Evolutionary conservation across 64 coral and sea anemone genomes (phyloP).

Genomic region (Acropora tenuis): DNA sequence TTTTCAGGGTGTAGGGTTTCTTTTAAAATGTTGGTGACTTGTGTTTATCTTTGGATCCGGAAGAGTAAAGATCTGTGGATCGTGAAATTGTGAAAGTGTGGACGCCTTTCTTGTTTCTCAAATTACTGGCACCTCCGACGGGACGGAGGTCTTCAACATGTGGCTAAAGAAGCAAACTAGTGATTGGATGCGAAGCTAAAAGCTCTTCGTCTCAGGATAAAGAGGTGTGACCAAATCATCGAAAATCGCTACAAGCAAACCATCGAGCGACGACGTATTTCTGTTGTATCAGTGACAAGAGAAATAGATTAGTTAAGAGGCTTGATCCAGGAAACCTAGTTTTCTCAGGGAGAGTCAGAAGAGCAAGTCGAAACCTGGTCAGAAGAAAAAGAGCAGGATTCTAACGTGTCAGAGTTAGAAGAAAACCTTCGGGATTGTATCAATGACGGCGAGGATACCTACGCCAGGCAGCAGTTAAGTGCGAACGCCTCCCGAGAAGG

Average conservation of each 20-base stretch:
- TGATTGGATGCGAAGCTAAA: background rate
- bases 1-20: background rate
- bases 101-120: conserved; percentile 11
- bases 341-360: conserved; percentile 3
- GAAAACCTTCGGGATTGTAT: background rate
- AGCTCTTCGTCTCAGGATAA: background rate
- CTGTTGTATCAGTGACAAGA: background rate
- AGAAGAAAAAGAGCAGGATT: conserved; percentile 11
- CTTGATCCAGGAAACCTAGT: background rate
- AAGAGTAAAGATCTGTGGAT: background rate
- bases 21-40: background rate
- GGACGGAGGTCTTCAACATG: conserved; percentile 7
- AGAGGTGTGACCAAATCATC: background rate
- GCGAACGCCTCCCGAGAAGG: background rate
- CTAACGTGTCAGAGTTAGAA: conserved; percentile 23
- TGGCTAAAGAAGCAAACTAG: conserved; percentile 6
- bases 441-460: background rate
- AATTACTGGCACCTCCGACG: conserved; percentile 24
- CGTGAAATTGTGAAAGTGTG: conserved; percentile 7
- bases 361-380: background rate
- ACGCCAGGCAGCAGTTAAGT: conserved; percentile 50
- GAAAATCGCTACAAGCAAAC: background rate
- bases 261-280: background rate
- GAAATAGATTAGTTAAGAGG: background rate
- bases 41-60: background rate